Evolutionary conservation across 2,113 vertebrate genomes (phyloP), one percentile per base, ranked within the genome.

Genomic region (Macaca mulatta): DNA sequence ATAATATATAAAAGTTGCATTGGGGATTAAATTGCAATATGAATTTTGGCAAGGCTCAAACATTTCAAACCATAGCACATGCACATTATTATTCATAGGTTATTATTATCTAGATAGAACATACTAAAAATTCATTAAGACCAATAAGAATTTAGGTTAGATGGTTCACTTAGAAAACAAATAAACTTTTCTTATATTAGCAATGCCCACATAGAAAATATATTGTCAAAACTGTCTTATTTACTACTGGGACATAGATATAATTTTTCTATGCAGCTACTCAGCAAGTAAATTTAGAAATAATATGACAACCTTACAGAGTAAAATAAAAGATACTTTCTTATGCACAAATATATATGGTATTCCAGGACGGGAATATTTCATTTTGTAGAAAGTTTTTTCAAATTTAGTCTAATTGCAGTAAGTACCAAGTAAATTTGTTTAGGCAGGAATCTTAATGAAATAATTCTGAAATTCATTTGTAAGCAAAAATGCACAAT

Each of bases 401-500:
- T 45, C 12, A 87, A 94, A 90, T 87, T 93, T 74, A 95, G 80
- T 82, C 27, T 84, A 87, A 43, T 91, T 85, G 12, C 16, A 55
- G 5, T 86, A 35, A 90, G 2, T 61, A 77, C 10, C 8, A 81
- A 70, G 3, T 61, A 13, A 88, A 69, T 84, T 95, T 91, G 8
- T 14, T 86, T 11, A 30, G 14, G 16, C 35, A 45, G 9, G 6
- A 81, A 25, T 69, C 23, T 69, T 89, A 85, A 70, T 12, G 40
- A 52, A 77, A 43, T 93, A 90, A 92, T 94, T 94, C 75, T 94
- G 40, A 81, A 90, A 50, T 93, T 69, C n/a, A 94, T 89, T 91
- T 86, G 25, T 32, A 90, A 92, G 59, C 18, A 82, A 82, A 77
- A 82, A 40, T 87, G 10, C 35, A 55, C 3, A 84, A 64, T 75